Evolutionary conservation across 2,888 invertebrate species (phyloP).

Genomic region (Dichetophora obliterata): DNA sequence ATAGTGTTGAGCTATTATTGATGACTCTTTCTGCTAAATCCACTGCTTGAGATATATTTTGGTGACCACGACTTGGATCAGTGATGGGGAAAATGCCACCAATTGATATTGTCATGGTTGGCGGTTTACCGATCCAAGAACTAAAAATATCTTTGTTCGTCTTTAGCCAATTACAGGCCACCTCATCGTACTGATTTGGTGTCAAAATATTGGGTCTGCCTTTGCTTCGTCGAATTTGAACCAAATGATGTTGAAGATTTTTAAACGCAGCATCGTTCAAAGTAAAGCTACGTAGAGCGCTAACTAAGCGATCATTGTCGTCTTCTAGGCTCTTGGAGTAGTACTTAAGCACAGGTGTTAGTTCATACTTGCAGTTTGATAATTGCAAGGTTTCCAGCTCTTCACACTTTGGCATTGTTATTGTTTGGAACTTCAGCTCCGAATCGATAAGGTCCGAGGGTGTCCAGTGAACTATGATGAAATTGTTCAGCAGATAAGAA

Average conservation of each 20-base stretch:
- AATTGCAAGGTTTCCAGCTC: conserved; percentile 54
- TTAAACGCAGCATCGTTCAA: conserved; percentile 49
- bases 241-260: conserved; percentile 22
- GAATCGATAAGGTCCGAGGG: conserved; percentile 75
- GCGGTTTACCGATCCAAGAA: conserved; percentile 68
- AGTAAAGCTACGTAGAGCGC: conserved; percentile 55
- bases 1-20: conserved; percentile 73
- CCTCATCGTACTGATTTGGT: conserved; percentile 53
- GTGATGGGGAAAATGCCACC: conserved; percentile 74
- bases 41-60: conserved; percentile 73
- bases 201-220: neutral
- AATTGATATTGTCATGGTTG: conserved; percentile 52
- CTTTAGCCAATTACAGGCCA: conserved; percentile 79
- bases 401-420: conserved; percentile 78
- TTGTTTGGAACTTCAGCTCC: conserved; percentile 70
- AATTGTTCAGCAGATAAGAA: conserved; percentile 59
- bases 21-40: conserved; percentile 76
- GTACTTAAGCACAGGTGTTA: conserved; percentile 77
- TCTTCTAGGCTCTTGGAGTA: conserved; percentile 73
- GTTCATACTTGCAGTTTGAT: conserved; percentile 77
- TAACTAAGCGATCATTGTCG: conserved; percentile 48
- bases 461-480: conserved; percentile 77
- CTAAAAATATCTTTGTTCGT: conserved; percentile 70
- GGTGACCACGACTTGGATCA: conserved; percentile 73
- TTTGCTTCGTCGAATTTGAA: neutral